Evolutionary conservation across 2,797 vertebrate species (phyloP), one percentile per base, ranked within the genome.

Genomic region (Cichlasoma orientale): DNA sequence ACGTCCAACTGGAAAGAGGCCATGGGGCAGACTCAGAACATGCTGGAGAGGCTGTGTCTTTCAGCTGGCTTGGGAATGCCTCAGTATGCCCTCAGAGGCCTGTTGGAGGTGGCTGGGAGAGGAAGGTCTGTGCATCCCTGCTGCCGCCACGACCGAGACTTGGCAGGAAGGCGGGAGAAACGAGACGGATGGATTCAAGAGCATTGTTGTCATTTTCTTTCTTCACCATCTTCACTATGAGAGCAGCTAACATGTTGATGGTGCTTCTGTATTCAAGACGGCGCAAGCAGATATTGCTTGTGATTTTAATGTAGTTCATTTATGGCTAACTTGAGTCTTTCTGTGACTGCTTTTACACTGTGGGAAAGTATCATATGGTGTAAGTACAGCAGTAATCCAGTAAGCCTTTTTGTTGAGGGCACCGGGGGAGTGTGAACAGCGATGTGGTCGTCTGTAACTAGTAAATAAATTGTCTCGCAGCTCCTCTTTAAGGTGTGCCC

Each of bases 71-170:
- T 66, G 21, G 23, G 23, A 47, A 66, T 47, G 41, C 41, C 5
- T 29, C 23, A 29, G 41, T 66, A 19, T 0, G 16, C 61, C 27
- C 41, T 38, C 61, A 19, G 16, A 66, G 19, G 10, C 2, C 23
- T 47, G 38, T 7, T 29, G 27, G 61, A 66, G 41, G 38, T 25
- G 41, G 1, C 44, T 66, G 61, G 41, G 25, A 50, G 41, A 29
- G 0, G 23, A 44, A 47, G 38, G 23, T 44, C 10, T 66, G 14
- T 25, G 61, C 23, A 66, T 19, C n/a, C n/a, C 41, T 36, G 11
- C 56, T n/a, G 19, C 31, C 11, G 38, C 41, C 1, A 27, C 25
- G 1, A 27, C 44, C 16, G 16, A 19, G 61, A 66, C 0, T 0
- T 63, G 21, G 9, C 38, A 66, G 23, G 18, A 44, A 63, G 27